phyloP scores from a whole-genome alignment of 2,797 vertebrate species.

The Euphonia xanthogaster region DNA sequence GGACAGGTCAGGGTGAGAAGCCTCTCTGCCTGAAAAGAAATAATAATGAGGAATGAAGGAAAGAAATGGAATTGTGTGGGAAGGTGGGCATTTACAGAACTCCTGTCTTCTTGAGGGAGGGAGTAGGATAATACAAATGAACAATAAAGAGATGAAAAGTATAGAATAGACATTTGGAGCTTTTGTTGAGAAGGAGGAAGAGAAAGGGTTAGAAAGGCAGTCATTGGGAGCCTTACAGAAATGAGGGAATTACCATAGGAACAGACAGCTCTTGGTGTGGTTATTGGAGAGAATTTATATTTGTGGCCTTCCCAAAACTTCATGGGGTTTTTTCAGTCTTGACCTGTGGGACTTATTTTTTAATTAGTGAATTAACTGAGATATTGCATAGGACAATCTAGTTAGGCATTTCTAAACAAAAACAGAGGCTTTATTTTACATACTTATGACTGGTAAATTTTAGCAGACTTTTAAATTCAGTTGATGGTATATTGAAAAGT shows the following conservation, averaged over 20 bases:
- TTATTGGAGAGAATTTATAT: not conserved
- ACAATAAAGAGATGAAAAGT: not conserved
- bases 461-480: not conserved
- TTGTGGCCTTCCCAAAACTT: not conserved
- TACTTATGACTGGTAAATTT: not conserved
- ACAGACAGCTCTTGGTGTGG: not conserved
- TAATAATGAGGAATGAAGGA: not conserved
- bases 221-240: not conserved
- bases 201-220: not conserved
- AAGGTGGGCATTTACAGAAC: not conserved
- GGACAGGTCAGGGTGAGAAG: not conserved
- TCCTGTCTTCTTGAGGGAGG: not conserved
- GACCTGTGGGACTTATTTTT: not conserved
- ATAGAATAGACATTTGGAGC: not conserved
- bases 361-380: not conserved
- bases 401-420: not conserved
- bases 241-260: not conserved
- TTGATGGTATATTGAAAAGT: not conserved
- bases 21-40: not conserved
- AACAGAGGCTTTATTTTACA: rapidly evolving
- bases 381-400: not conserved
- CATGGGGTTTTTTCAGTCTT: not conserved
- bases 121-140: not conserved
- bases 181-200: not conserved
- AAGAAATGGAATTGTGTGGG: not conserved